Conservation (phyloP, 2,888 invertebrate genomes). For the Volucella inflata region DNA sequence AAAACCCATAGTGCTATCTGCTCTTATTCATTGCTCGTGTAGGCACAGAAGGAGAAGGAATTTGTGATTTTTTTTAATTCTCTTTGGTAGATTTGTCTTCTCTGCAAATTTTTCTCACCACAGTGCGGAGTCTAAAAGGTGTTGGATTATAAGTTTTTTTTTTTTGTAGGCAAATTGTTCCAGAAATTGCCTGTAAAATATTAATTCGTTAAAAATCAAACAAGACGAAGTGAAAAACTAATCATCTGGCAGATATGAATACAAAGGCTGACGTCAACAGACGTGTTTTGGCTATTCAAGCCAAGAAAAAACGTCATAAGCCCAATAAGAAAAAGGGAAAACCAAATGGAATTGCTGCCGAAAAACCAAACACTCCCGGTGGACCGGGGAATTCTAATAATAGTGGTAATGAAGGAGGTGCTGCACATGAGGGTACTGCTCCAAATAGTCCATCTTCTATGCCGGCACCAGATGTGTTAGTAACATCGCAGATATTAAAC, state of each 20-base stretch:
- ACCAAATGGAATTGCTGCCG: slow-evolving; percentile 84
- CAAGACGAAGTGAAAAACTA: slow-evolving; percentile 48
- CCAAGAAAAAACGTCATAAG: slow-evolving; percentile 96
- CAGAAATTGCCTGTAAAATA: slow-evolving; percentile 34
- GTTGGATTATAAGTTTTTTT: slow-evolving; percentile 42
- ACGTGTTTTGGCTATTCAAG: slow-evolving; percentile 95
- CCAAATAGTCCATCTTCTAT: slow-evolving; percentile 71
- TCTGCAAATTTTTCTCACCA: slow-evolving; percentile 71
- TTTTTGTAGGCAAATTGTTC: slow-evolving; percentile 50
- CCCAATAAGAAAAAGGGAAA: slow-evolving; percentile 93
- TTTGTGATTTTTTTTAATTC: slow-evolving; percentile 52
- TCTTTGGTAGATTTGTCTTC: slow-evolving; percentile 66
- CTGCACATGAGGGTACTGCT: slow-evolving; percentile 65
- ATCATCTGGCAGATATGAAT: slow-evolving; percentile 86
- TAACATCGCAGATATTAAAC: slow-evolving; percentile 50
- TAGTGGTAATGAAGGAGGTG: slow-evolving; percentile 79
- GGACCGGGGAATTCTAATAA: slow-evolving; percentile 82
- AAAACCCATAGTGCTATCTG: slow-evolving; percentile 48
- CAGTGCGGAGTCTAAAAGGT: slow-evolving; percentile 64
- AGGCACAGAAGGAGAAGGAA: slow-evolving; percentile 59
- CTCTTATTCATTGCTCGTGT: slow-evolving; percentile 48
- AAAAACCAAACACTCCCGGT: slow-evolving; percentile 75
- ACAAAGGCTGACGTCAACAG: slow-evolving; percentile 96
- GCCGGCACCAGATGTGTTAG: slow-evolving; percentile 69
- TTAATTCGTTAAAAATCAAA: slow-evolving; percentile 27